Evolutionary conservation across 2,888 invertebrate genomes (phyloP).

Genomic region (Muscina levida): DNA sequence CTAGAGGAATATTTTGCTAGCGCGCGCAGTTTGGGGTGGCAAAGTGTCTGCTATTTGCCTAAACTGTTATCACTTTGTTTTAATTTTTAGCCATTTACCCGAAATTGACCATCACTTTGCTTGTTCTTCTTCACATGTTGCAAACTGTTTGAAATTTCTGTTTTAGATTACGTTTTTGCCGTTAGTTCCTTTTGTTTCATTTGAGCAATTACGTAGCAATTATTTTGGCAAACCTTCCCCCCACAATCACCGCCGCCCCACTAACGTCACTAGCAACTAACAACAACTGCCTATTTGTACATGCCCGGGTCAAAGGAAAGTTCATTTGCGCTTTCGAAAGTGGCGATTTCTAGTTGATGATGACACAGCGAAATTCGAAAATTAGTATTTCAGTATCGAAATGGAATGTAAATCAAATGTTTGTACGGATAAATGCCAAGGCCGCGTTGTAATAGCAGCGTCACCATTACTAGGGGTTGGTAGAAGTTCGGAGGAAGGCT

Average conservation of each 20-base stretch:
- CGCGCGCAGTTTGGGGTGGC: background rate
- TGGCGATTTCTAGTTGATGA: conserved; percentile 10
- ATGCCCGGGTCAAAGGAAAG: background rate
- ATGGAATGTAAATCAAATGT: conserved; percentile 30
- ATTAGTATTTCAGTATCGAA: conserved; percentile 10
- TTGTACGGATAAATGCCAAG: conserved; percentile 20
- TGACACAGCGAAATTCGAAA: conserved; percentile 28
- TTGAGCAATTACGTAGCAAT: conserved; percentile 19
- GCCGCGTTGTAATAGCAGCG: conserved; percentile 1
- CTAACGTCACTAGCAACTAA: background rate
- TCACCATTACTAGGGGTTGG: background rate
- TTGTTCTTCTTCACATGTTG: conserved; percentile 1
- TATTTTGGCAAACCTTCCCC: background rate
- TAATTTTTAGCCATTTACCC: conserved; percentile 41
- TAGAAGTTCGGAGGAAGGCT: background rate
- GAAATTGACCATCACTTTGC: conserved; percentile 38
- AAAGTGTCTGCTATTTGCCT: conserved; percentile 17
- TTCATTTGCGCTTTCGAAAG: background rate
- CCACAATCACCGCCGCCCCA: background rate
- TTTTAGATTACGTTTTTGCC: conserved; percentile 1
- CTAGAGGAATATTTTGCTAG: too few relatives aligned
- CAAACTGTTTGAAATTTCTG: conserved; percentile 10
- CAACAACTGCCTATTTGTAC: background rate
- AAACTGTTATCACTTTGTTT: conserved; percentile 36
- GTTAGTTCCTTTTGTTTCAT: conserved; percentile 6